phyloP scores from a whole-genome alignment of 1,140 invertebrate species.

The Arion vulgaris region DNA sequence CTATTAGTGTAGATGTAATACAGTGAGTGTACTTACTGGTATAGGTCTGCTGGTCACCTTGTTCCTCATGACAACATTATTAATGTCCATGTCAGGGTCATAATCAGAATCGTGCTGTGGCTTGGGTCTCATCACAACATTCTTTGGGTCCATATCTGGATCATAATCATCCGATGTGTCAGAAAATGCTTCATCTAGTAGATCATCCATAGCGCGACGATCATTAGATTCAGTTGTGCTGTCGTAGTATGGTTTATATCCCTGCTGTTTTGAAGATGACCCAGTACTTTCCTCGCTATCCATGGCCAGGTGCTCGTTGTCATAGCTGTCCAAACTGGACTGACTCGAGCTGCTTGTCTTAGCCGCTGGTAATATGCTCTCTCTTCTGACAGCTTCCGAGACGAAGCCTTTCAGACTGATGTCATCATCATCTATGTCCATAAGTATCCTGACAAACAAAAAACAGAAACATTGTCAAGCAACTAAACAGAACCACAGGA shows the following conservation, averaged over 20 bases:
- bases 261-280: background rate
- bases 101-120: slow-evolving; percentile 30
- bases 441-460: background rate
- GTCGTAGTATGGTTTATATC: slow-evolving; percentile 40
- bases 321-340: slow-evolving; percentile 51
- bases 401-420: slow-evolving; percentile 67
- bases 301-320: slow-evolving; percentile 31
- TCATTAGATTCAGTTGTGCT: slow-evolving; percentile 51
- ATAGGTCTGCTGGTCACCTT: slow-evolving; percentile 41
- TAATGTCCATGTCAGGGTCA: slow-evolving; percentile 43
- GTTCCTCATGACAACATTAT: slow-evolving; percentile 37
- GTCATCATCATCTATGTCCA: slow-evolving; percentile 58
- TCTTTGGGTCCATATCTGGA: slow-evolving; percentile 34
- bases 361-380: slow-evolving; percentile 54
- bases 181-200: slow-evolving; percentile 70
- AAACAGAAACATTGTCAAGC: background rate
- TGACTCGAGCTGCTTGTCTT: slow-evolving; percentile 15
- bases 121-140: slow-evolving; percentile 23
- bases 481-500: too few relatives aligned
- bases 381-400: slow-evolving; percentile 57
- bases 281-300: slow-evolving; percentile 22
- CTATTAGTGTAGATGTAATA: too few relatives aligned
- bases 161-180: slow-evolving; percentile 29
- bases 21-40: slow-evolving; percentile 53
- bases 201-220: slow-evolving; percentile 63